Conservation (phyloP, 2,797 vertebrate species). For the Enteromius argenteus region DNA sequence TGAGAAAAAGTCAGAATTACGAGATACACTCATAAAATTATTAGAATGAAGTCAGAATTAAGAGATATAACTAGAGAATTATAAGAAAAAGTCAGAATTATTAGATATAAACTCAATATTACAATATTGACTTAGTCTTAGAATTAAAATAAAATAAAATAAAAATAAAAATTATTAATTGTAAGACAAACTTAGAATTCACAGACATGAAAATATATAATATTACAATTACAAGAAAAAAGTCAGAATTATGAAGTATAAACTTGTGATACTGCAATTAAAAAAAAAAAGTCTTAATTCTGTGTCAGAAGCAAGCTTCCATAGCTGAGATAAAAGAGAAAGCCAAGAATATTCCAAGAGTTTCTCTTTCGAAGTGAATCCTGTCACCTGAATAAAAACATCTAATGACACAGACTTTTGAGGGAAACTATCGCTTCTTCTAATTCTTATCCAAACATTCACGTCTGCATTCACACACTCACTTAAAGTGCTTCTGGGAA, state of each 20-base stretch:
- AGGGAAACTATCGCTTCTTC: not conserved
- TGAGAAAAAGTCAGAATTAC: too few relatives aligned
- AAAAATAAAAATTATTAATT: too few relatives aligned
- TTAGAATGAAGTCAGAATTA: not conserved
- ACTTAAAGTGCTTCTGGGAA: not conserved
- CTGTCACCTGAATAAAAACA: not conserved
- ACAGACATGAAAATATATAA: not conserved
- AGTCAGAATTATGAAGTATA: not conserved
- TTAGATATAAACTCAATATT: too few relatives aligned
- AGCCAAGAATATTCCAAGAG: not conserved
- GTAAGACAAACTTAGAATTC: not conserved
- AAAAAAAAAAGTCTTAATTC: not conserved
- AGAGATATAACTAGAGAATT: too few relatives aligned
- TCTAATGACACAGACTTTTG: not conserved
- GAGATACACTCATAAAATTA: too few relatives aligned
- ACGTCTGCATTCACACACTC: constrained; percentile 1
- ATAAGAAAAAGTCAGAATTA: too few relatives aligned
- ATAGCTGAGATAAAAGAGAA: not conserved
- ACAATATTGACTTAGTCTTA: too few relatives aligned
- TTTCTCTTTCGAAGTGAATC: not conserved
- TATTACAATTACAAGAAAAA: not conserved
- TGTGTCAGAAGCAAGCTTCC: not conserved
- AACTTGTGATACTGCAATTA: too few relatives aligned
- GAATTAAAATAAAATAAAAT: not conserved
- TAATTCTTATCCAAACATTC: not conserved